phyloP scores from a whole-genome alignment of 1,140 invertebrate species.

The Melitaea cinxia region DNA sequence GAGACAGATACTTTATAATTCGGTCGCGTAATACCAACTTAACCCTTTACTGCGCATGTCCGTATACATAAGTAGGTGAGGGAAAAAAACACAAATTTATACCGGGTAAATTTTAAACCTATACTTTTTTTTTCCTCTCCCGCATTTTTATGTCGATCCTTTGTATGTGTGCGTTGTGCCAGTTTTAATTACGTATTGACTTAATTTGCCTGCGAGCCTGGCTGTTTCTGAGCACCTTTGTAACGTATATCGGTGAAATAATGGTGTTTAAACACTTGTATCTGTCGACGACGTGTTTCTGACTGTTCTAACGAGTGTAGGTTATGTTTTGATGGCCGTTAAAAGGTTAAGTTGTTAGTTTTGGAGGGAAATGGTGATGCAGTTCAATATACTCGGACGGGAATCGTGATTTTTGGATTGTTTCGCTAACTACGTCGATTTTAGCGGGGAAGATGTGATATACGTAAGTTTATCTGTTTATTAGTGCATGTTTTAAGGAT shows the following conservation, averaged over 20 bases:
- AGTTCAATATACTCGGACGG: conserved; percentile 27
- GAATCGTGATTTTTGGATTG: conserved; percentile 38
- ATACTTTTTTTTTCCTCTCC: conserved; percentile 78
- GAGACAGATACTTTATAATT: conserved; percentile 29
- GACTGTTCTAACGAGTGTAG: conserved; percentile 29
- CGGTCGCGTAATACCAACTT: conserved; percentile 44
- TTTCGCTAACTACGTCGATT: conserved; percentile 29
- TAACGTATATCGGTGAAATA: conserved; percentile 34
- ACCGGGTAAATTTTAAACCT: conserved; percentile 81
- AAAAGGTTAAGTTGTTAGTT: conserved; percentile 40
- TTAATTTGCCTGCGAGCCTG: conserved; percentile 77
- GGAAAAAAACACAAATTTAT: conserved; percentile 82
- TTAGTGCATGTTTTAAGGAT: neutral
- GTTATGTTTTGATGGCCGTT: conserved; percentile 48
- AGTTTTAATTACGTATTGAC: conserved; percentile 82
- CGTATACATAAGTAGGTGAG: conserved; percentile 76
- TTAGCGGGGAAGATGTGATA: conserved; percentile 48
- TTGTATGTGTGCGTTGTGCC: conserved; percentile 77
- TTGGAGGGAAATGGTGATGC: conserved; percentile 54
- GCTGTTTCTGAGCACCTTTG: conserved; percentile 55
- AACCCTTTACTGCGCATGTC: conserved; percentile 80
- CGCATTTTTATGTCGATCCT: conserved; percentile 79
- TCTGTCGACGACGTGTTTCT: conserved; percentile 14
- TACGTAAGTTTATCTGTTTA: conserved; percentile 36
- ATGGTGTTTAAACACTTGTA: conserved; percentile 30